Evolutionary conservation across 2,888 invertebrate genomes (phyloP), one percentile per base, ranked within the genome.

Genomic region (Archaeoteleia sp.): DNA sequence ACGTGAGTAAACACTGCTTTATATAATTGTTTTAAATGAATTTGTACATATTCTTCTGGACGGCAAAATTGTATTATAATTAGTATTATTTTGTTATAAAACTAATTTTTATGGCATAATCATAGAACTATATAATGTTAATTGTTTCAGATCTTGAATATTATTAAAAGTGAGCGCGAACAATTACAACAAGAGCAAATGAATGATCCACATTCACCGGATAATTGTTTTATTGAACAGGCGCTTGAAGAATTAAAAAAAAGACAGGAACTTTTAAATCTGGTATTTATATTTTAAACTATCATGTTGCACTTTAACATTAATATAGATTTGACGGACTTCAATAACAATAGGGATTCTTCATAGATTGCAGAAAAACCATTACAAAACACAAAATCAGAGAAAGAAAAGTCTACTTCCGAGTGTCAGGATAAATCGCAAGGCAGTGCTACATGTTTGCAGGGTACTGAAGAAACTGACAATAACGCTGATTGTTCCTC

Each of bases 141-240:
- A 12, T 39, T 20, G 20, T 49, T 71, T 17, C 73, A 91, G 90
- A 88, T 93, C 32, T 86, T 89, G 78, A 86, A 89, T 43, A 93
- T 96, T 58, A 89, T 96, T 67, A 89, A 91, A 63, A 87, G 91
- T 45, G 97, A 97, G 85, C 88, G 89, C 51, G 81, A 83, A 1
- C 91, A 91, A 79, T 86, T 91, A 48, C 76, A 81, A 29, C 8
- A 75, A 1, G 87, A 88, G 65, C 78, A 90, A 73, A 76, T 78
- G 2, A 90, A 91, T 45, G 92, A 92, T 81, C 90, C 91, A 73
- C 89, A 91, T 71, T 91, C 91, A 76, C 93, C 95, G 0, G 97
- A 97, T 86, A 89, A 91, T 77, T 91, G 93, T 75, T 97, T 94
- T 80, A 90, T 96, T 71, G 92, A 96, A 81, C 91, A 95, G 86